phyloP scores from a whole-genome alignment of 1,140 invertebrate species.

The Cephus cinctus region DNA sequence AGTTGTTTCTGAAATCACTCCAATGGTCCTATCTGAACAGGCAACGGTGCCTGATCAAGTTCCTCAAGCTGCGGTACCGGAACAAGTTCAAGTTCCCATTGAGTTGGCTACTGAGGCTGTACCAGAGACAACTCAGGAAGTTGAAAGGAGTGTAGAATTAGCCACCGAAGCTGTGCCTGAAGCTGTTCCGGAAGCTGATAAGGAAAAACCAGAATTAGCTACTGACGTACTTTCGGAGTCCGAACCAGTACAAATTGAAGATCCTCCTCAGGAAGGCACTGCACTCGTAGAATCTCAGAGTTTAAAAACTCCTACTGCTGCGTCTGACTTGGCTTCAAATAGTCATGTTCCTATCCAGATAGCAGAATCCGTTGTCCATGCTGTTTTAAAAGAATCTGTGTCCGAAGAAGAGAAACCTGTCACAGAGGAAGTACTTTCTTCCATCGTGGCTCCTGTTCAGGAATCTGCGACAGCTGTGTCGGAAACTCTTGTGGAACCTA shows the following conservation, averaged over 20 bases:
- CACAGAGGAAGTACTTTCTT: conserved; percentile 38
- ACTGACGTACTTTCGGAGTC: not conserved
- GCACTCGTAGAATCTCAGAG: conserved; percentile 5
- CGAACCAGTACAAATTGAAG: conserved; percentile 7
- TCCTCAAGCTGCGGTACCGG: conserved; percentile 17
- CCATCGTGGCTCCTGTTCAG: conserved; percentile 34
- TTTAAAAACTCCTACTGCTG: not conserved
- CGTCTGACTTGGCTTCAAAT: conserved; percentile 10
- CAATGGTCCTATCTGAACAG: conserved; percentile 19
- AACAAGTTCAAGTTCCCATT: conserved; percentile 25
- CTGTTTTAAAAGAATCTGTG: conserved; percentile 44
- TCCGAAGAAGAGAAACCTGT: conserved; percentile 32
- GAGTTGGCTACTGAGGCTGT: conserved; percentile 25
- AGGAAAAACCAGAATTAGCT: conserved; percentile 2
- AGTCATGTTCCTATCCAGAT: conserved; percentile 48
- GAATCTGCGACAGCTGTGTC: conserved; percentile 26
- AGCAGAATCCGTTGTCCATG: conserved; percentile 47
- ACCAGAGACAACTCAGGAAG: conserved; percentile 21
- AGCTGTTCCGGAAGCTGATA: conserved; percentile 14
- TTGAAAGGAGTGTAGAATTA: conserved; percentile 22
- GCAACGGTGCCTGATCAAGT: no score
- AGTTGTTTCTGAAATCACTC: conserved; percentile 7
- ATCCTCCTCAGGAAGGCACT: conserved; percentile 5
- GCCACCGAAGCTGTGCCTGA: conserved; percentile 13
- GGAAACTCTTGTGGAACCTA: conserved; percentile 1